Percentiles rank a stretch among this genome's conserved stretches.
Conservation (phyloP, 2,113 vertebrate genomes). For the Ameiurus melas region DNA sequence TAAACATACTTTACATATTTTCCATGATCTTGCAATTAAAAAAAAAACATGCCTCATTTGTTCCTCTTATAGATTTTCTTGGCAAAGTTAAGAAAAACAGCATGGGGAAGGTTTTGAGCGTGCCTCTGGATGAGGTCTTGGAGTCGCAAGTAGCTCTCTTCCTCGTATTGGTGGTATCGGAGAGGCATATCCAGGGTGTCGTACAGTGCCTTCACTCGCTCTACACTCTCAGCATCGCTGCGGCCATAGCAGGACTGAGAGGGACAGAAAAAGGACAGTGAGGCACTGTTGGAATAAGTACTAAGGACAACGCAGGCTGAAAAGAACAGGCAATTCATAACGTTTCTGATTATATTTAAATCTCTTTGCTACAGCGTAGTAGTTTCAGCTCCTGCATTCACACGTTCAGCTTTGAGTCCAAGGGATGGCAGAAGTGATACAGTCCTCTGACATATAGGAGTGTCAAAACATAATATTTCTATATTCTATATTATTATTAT, state of each 20-base stretch:
- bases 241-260: constrained; percentile 79
- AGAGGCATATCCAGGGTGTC: constrained; percentile 72
- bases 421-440: background rate
- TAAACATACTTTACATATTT: background rate
- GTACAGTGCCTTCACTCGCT: constrained; percentile 84
- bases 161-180: constrained; percentile 78
- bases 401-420: background rate
- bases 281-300: background rate
- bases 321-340: background rate
- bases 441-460: background rate
- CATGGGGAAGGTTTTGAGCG: constrained; percentile 71
- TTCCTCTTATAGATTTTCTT: constrained; percentile 87
- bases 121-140: constrained; percentile 75
- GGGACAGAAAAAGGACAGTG: background rate
- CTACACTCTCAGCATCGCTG: constrained; percentile 79
- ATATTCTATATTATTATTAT: too few species aligned
- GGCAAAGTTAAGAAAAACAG: constrained; percentile 83
- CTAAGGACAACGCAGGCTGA: background rate
- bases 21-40: background rate
- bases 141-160: constrained; percentile 81
- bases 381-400: background rate
- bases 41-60: constrained; percentile 73
- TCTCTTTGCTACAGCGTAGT: background rate
- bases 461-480: background rate
- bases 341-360: background rate